Conservation (phyloP, 2,888 invertebrate species). For the Germaria angustata region DNA sequence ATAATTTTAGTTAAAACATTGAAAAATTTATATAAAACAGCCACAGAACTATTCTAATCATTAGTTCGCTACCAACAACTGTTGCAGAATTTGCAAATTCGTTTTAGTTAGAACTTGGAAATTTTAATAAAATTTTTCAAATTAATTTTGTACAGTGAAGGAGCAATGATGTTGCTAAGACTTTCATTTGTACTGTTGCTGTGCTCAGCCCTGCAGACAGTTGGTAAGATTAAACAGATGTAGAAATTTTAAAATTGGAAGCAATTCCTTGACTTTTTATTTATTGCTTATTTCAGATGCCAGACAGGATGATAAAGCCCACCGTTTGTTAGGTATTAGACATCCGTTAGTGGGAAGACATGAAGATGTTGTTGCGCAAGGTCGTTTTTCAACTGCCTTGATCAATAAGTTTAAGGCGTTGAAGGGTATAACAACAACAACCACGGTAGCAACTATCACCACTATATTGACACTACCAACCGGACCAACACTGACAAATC, state of each 20-base stretch:
- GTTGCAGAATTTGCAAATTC: neutral
- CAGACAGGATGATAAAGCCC: neutral
- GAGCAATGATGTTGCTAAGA: conserved; percentile 31
- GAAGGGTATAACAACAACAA: conserved; percentile 52
- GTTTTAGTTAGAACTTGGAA: neutral
- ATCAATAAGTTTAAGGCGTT: conserved; percentile 68
- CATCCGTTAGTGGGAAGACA: conserved; percentile 61
- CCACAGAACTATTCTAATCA: conserved; percentile 51
- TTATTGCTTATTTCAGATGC: conserved; percentile 37
- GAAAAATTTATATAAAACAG: conserved; percentile 68
- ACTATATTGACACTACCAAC: conserved; percentile 18
- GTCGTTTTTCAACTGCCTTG: conserved; percentile 69
- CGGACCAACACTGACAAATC: conserved; percentile 43
- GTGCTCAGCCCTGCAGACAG: conserved; percentile 52
- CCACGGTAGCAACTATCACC: conserved; percentile 38
- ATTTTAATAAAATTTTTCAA: neutral
- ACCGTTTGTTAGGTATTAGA: conserved; percentile 49
- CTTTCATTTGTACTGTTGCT: conserved; percentile 62
- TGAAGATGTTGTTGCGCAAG: conserved; percentile 67
- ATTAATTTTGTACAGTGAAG: neutral
- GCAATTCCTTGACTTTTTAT: neutral
- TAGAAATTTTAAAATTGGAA: neutral
- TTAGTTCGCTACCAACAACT: conserved; percentile 66
- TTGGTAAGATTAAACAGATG: conserved; percentile 60
- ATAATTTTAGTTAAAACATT: no score